Conservation (phyloP, 2,888 invertebrate genomes). For the Danaus chrysippus region DNA sequence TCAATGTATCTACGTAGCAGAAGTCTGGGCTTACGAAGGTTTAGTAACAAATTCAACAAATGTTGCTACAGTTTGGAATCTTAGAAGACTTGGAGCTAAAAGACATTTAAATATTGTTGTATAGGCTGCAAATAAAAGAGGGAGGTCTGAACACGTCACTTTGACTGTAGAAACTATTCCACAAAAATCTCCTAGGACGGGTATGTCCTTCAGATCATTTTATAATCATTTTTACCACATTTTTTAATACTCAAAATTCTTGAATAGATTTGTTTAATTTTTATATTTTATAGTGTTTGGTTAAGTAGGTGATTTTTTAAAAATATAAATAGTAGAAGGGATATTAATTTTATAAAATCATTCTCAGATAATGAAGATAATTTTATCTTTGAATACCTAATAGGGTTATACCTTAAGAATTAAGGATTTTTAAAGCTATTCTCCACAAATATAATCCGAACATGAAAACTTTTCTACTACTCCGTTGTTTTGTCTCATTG, state of each 20-base stretch:
- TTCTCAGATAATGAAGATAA: too few relatives aligned
- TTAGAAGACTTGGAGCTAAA: conserved; percentile 87
- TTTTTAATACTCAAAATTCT: too few relatives aligned
- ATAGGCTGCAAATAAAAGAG: conserved; percentile 91
- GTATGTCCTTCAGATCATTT: conserved; percentile 38
- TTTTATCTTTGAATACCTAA: too few relatives aligned
- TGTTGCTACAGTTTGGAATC: conserved; percentile 85
- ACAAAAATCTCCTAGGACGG: conserved; percentile 59
- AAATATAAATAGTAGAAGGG: conserved; percentile 16
- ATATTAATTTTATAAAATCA: too few relatives aligned
- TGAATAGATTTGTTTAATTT: too few relatives aligned
- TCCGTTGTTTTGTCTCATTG: conserved; percentile 22
- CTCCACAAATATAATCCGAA: background rate
- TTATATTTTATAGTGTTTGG: too few relatives aligned
- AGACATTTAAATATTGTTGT: conserved; percentile 87
- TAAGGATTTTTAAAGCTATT: background rate
- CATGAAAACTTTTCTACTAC: conserved; percentile 19
- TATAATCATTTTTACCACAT: too few relatives aligned
- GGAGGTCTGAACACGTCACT: conserved; percentile 85
- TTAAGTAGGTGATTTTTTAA: too few relatives aligned
- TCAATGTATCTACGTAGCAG: conserved; percentile 84
- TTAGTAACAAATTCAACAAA: conserved; percentile 85
- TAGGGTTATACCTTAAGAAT: background rate
- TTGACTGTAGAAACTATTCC: conserved; percentile 65
- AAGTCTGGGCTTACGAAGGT: conserved; percentile 82